Evolutionary conservation across 2,797 vertebrate genomes (phyloP).

Genomic region (Epinephelus coioides): DNA sequence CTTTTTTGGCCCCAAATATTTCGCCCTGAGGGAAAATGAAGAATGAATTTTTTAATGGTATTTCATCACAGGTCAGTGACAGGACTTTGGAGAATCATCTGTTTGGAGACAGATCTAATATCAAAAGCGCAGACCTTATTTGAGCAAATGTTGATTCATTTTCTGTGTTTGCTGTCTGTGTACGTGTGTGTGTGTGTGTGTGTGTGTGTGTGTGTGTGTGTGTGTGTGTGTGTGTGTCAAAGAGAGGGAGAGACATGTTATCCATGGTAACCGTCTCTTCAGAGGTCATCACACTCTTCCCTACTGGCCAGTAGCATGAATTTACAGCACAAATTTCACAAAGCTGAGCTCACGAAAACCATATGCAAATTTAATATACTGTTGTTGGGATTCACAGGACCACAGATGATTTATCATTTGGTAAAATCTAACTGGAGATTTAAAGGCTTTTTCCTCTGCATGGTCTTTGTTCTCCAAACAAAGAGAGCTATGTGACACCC

Average conservation of each 20-base stretch:
- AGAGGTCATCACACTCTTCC: slow-evolving; percentile 3
- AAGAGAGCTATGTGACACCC: no score
- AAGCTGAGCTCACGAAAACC: background rate
- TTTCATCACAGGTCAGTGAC: slow-evolving; percentile 37
- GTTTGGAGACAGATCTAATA: slow-evolving; percentile 37
- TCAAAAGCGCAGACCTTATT: slow-evolving; percentile 18
- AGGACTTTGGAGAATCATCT: slow-evolving; percentile 38
- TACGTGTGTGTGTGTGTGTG: background rate
- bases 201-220: no score
- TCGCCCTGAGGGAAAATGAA: slow-evolving; percentile 22
- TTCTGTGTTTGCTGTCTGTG: background rate
- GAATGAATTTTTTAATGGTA: slow-evolving; percentile 17
- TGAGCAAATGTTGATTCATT: slow-evolving; percentile 39
- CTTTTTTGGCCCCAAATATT: slow-evolving; percentile 50
- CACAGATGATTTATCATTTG: no score
- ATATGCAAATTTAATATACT: background rate
- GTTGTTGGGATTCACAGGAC: no score
- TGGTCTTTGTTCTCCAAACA: no score
- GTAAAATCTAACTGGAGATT: no score
- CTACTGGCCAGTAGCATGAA: background rate
- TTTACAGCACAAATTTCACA: background rate
- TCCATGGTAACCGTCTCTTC: background rate
- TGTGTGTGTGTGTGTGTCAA: no score
- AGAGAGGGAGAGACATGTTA: background rate
- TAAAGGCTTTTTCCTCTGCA: no score